Evolutionary conservation across 2,888 invertebrate species (phyloP).

Genomic region (Axea sp.): DNA sequence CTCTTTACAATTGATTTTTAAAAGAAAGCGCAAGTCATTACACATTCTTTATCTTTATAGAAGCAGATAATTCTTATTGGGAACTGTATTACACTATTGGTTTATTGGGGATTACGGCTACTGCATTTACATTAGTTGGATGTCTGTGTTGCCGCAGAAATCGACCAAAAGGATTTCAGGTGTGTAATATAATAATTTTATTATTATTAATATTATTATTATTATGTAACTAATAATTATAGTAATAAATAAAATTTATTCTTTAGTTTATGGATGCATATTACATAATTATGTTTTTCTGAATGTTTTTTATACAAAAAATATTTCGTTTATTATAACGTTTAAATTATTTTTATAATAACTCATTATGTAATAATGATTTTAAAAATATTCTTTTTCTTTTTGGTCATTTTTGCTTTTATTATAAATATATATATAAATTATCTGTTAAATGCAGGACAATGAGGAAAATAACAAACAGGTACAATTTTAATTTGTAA

Average conservation of each 20-base stretch:
- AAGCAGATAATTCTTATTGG: conserved; percentile 66
- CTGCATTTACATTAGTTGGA: conserved; percentile 74
- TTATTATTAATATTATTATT: too few relatives aligned
- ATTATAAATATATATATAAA: conserved; percentile 1
- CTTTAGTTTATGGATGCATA: too few relatives aligned
- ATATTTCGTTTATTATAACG: too few relatives aligned
- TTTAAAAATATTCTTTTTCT: too few relatives aligned
- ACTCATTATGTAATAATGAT: too few relatives aligned
- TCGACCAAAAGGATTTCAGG: conserved; percentile 77
- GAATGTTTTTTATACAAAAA: too few relatives aligned
- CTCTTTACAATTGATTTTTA: conserved; percentile 7
- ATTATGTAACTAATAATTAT: too few relatives aligned
- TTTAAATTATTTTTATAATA: too few relatives aligned
- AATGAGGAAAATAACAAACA: conserved; percentile 71
- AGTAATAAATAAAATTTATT: too few relatives aligned
- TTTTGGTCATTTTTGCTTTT: too few relatives aligned
- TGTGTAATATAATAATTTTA: conserved; percentile 51
- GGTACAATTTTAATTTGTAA: conserved; percentile 70
- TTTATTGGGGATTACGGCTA: conserved; percentile 69
- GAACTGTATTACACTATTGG: conserved; percentile 71
- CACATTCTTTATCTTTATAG: conserved; percentile 26
- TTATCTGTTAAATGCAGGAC: conserved; percentile 73
- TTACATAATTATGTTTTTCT: too few relatives aligned
- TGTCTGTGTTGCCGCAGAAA: conserved; percentile 76
- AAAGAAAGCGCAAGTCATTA: conserved; percentile 27